These are phyloP conservation scores for Melipona bicolor DNA, from an alignment of 2,888 invertebrate species.

Conservation along the genomic window DNA sequence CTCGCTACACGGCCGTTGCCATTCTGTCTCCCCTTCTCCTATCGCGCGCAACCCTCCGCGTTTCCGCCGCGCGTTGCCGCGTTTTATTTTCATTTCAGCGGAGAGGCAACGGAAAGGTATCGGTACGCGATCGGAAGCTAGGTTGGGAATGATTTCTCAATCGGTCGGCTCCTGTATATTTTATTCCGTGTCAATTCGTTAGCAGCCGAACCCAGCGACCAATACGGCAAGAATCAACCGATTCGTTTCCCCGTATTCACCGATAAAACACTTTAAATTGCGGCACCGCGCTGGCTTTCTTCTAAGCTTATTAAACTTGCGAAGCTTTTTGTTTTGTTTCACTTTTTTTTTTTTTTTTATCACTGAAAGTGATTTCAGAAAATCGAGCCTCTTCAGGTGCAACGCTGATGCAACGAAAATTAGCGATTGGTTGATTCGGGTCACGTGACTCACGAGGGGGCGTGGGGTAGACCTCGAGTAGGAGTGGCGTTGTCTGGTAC, in stretches of 20 bases:
- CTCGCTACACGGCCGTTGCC: conserved; percentile 59
- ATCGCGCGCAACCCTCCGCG: conserved; percentile 50
- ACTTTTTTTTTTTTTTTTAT: too few species aligned
- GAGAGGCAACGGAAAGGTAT: conserved; percentile 64
- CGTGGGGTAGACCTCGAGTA: too few species aligned
- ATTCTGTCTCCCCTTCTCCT: conserved; percentile 39
- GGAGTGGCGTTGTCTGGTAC: too few species aligned
- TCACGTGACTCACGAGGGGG: too few species aligned
- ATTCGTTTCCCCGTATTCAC: conserved; percentile 24
- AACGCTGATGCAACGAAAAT: too few species aligned
- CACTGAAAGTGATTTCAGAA: too few species aligned
- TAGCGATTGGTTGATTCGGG: too few species aligned
- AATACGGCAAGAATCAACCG: conserved; percentile 43
- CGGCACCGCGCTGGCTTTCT: background rate
- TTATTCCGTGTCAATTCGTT: conserved; percentile 73
- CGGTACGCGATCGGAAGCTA: conserved; percentile 53
- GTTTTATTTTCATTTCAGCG: conserved; percentile 74
- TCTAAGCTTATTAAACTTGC: background rate
- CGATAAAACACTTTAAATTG: conserved; percentile 48
- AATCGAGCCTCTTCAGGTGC: too few species aligned
- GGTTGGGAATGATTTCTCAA: conserved; percentile 75
- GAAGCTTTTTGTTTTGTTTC: background rate
- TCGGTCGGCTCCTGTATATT: conserved; percentile 72
- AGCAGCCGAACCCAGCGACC: conserved; percentile 56
- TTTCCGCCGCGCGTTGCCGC: conserved; percentile 59